A percentile compares a stretch with the other conserved stretches of the same genome.
Evolutionary conservation across 2,888 invertebrate species (phyloP).

Genomic region (Thera britannica): DNA sequence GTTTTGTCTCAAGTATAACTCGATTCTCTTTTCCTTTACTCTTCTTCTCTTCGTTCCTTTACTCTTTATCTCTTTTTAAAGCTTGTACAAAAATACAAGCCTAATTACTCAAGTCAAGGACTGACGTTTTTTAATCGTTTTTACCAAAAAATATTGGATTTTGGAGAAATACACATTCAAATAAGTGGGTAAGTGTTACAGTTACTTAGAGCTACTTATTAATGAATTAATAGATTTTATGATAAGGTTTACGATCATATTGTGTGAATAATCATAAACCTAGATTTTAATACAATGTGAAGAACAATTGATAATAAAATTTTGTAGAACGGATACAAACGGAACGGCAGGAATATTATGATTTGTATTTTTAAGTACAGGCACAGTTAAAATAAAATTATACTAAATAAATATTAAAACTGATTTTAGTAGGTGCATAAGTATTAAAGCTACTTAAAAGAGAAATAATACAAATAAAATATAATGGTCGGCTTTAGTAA

Average conservation of each 20-base stretch:
- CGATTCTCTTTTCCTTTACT: too few species aligned
- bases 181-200: background rate
- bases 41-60: too few species aligned
- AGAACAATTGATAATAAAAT: slow-evolving; percentile 43
- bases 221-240: slow-evolving; percentile 17
- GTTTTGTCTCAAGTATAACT: too few species aligned
- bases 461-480: too few species aligned
- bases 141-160: too few species aligned
- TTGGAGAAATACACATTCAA: background rate
- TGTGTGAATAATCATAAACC: slow-evolving; percentile 37
- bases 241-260: slow-evolving; percentile 25
- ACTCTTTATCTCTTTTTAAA: too few species aligned
- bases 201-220: background rate
- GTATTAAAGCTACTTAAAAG: too few species aligned
- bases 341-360: slow-evolving; percentile 10
- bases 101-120: too few species aligned
- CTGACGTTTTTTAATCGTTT: too few species aligned
- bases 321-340: slow-evolving; percentile 42
- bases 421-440: background rate
- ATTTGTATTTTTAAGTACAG: background rate
- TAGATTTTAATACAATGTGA: slow-evolving; percentile 39
- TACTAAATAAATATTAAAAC: background rate
- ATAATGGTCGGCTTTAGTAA: too few species aligned
- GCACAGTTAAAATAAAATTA: background rate
- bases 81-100: too few species aligned